Base-by-base conservation (phyloP, 1,140 invertebrate species). In the Drosophila pachea region DNA sequence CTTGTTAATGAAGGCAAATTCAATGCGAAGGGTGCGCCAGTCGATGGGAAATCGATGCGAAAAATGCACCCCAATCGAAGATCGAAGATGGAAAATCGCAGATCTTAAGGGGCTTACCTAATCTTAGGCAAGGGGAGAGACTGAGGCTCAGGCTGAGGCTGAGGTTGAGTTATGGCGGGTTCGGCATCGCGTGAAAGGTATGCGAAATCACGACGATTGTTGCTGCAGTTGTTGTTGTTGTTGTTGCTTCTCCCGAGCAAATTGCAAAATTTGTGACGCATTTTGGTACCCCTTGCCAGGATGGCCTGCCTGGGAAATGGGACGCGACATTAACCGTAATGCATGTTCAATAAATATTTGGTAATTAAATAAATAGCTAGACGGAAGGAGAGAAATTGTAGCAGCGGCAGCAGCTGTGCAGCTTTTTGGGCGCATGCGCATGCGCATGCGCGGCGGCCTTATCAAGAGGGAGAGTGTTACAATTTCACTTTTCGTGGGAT, bases 331-430 rank as follows among this genome's bases (percentile, higher is more conserved):
- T 84, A 83, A 76, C 68, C 76, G 76, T 83, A 83, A 84, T 84
- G 79, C 71, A 86, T 84, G 81, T 81, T 84, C 81, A 84, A 84
- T 84, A 84, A 86, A 84, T 84, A 84, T 84, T 86, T 84, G 81
- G 77, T 84, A 84, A 84, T 84, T 81, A 84, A 84, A 81, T 84
- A 84, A 84, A 86, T 81, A 73, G 66, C 50, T 52, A 32, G 66
- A 60, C 52, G 47, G 47, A 29, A 55, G 48, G 36, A 47, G 35
- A 31, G 45, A 53, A 53, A 40, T 36, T 53, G 38, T 38, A 68
- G 81, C 81, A 86, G 81, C 81, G 22, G 22, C 22, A 84, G 79
- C 79, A 86, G 81, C 81, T 84, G 82, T 69, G 61, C 69, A 86
- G 74, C 81, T 83, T 78, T 78, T 74, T 47, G 63, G 74, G 70